Base-by-base conservation (phyloP, 2,888 invertebrate genomes). In the Ochlodes sylvanus region DNA sequence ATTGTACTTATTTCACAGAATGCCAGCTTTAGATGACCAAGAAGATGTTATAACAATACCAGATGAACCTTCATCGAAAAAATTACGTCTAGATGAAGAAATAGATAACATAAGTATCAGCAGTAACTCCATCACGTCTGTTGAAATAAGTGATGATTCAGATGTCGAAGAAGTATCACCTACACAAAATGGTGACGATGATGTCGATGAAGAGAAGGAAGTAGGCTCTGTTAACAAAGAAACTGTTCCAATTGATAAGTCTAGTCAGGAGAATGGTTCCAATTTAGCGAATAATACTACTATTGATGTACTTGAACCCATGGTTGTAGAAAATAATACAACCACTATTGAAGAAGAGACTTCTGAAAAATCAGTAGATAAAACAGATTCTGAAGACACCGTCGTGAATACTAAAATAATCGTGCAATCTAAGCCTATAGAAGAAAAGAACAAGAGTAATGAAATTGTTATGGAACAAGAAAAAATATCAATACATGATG, bases 51-150 rank as follows among this genome's bases (percentile, higher is more conserved):
- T 86, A 68, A 79, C 79, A 2, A 81, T 87, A 71, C 67, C 74
- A 2, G 87, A 85, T 61, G 92, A 88, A 70, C 91, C 92, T 0
- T 64, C 73, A 0, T 77, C 55, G 14, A 92, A 92, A 70, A 87
- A 78, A 63, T 72, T 76, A 5, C 83, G 88, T 6, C 38, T 85
- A 19, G 79, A 78, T 32, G 76, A 77, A 15, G 79, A 77, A n/a
- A 69, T 72, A 10, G 90, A 89, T 10, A 82, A 84, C 74, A 89
- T 92, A 55, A 89, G 88, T 65, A 71, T 92, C 12, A 90, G 89
- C 70, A 91, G 90, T 58, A 87, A 83, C 2, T 89, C 89, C 0
- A 74, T 72, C 0, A 73, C 70, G n/a, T 86, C 88, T 0, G 72
- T 88, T 5, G 84, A 86, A 72, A 81, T 83, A 21, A 79, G 81